phyloP scores from a whole-genome alignment of 92 coral and sea anemone species.

The Isaurus tuberculatus region DNA sequence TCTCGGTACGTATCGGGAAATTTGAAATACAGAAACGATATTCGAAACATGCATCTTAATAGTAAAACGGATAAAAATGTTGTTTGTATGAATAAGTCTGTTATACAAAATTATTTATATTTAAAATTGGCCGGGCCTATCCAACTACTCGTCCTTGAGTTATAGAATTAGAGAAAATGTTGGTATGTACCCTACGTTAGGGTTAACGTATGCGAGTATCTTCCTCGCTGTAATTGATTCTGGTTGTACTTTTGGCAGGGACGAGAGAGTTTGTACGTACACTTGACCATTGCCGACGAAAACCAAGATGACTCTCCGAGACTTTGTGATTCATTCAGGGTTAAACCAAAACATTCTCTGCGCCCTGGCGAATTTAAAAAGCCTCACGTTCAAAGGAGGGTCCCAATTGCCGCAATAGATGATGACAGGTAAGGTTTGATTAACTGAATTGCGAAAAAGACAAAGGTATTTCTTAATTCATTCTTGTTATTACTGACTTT shows the following conservation, averaged over 20 bases:
- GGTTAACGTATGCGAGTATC: too few species aligned
- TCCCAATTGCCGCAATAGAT: neutral
- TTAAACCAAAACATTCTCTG: neutral
- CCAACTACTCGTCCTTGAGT: too few species aligned
- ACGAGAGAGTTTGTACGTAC: slow-evolving; percentile 37
- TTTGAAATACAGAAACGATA: too few species aligned
- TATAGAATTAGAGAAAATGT: too few species aligned
- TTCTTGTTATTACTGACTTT: neutral
- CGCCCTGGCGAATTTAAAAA: neutral
- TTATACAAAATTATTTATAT: too few species aligned
- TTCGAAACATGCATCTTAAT: too few species aligned
- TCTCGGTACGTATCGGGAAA: slow-evolving; percentile 21
- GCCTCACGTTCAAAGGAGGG: neutral
- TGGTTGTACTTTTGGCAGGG: slow-evolving; percentile 17
- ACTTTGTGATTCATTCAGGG: slow-evolving; percentile 38
- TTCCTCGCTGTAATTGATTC: too few species aligned
- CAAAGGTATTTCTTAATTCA: neutral
- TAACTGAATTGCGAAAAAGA: neutral
- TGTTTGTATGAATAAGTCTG: too few species aligned
- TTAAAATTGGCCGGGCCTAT: too few species aligned
- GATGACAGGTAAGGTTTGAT: neutral
- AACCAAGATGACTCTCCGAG: neutral
- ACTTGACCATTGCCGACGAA: slow-evolving; percentile 33
- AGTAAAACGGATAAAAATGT: too few species aligned
- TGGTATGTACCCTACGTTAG: too few species aligned